Conservation (phyloP, 2,888 invertebrate genomes). For the Melipona beecheii region DNA sequence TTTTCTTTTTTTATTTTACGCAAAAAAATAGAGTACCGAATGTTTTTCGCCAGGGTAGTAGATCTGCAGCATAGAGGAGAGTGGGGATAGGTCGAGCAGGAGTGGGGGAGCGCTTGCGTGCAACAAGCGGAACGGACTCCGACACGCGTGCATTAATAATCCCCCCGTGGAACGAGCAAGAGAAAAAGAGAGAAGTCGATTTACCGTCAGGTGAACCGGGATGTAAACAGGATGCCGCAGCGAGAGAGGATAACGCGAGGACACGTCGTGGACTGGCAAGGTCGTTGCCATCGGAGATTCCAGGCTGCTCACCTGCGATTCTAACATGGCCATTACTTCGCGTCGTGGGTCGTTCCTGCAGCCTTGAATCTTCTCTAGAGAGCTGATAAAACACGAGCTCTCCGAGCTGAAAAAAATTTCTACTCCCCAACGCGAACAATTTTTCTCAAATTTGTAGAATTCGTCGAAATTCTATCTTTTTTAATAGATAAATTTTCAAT, state of each 20-base stretch:
- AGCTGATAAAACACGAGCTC: neutral
- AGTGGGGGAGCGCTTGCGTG: conserved; percentile 13
- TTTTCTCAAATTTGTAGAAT: too few species aligned
- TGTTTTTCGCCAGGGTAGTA: conserved; percentile 22
- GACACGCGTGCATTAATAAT: conserved; percentile 60
- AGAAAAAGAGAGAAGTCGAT: conserved; percentile 64
- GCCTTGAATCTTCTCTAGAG: neutral
- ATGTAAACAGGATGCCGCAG: conserved; percentile 72
- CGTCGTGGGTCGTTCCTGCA: neutral
- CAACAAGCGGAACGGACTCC: conserved; percentile 50
- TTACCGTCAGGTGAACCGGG: conserved; percentile 70
- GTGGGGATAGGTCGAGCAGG: neutral
- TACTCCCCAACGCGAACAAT: too few species aligned
- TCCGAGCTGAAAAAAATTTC: neutral
- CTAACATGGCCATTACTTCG: neutral
- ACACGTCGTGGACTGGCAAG: conserved; percentile 58
- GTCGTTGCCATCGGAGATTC: conserved; percentile 62
- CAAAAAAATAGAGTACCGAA: conserved; percentile 32
- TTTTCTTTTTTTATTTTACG: conserved; percentile 1
- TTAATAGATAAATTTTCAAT: too few species aligned
- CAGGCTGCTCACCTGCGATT: conserved; percentile 59
- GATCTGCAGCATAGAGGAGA: too few species aligned
- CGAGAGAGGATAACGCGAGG: conserved; percentile 65
- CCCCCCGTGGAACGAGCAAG: conserved; percentile 15
- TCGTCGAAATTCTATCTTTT: too few species aligned